Evolutionary conservation across 2,113 vertebrate species (phyloP).

Genomic region (Ptilorrhoa leucosticta): DNA sequence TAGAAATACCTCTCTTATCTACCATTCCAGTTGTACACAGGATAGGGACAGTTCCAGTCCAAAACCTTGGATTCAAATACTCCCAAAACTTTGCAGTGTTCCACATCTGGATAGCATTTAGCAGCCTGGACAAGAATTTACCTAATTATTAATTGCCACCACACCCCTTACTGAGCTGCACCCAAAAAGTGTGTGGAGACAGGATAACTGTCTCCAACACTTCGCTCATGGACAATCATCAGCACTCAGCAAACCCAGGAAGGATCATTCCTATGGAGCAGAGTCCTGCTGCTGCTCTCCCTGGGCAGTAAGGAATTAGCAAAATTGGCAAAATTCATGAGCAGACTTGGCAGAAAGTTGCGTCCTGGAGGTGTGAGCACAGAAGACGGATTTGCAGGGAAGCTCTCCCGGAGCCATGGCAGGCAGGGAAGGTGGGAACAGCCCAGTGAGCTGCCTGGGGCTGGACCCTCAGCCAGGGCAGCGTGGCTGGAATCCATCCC

Average conservation of each 20-base stretch:
- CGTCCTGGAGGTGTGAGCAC: not conserved
- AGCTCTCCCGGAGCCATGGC: rapidly evolving
- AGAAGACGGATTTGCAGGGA: not conserved
- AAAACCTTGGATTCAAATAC: not conserved
- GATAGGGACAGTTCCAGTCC: not conserved
- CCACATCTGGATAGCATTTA: not conserved
- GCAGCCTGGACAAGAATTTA: not conserved
- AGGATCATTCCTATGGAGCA: not conserved
- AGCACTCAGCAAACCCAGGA: not conserved
- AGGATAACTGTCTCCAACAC: not conserved
- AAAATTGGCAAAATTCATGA: not conserved
- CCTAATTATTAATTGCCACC: not conserved
- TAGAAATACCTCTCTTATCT: not conserved
- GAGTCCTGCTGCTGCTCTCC: not conserved
- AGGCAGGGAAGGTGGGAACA: not conserved
- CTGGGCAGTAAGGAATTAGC: not conserved
- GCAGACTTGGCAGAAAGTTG: not conserved
- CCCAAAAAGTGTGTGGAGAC: not conserved
- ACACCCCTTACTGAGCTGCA: not conserved
- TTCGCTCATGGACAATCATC: rapidly evolving
- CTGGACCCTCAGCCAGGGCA: not conserved
- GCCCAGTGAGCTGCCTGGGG: not conserved
- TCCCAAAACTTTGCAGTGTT: not conserved
- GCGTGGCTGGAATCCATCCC: not conserved
- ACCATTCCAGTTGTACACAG: not conserved